phyloP scores from a whole-genome alignment of 1,140 invertebrate genomes.

The Berghia stephanieae region DNA sequence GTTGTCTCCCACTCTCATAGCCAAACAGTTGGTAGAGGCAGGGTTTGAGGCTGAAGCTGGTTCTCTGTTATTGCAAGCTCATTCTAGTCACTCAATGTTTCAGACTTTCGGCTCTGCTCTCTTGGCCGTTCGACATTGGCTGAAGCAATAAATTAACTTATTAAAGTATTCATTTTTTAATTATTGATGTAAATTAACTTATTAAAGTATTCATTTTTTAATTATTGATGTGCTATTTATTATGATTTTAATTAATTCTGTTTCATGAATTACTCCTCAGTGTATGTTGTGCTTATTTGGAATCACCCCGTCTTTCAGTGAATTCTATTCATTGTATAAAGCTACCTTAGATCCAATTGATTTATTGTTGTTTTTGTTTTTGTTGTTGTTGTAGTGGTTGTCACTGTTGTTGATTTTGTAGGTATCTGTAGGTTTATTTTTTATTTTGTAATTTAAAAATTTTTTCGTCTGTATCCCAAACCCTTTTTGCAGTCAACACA shows the following conservation, averaged over 20 bases:
- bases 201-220: neutral
- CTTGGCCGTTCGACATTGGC: conserved; percentile 38
- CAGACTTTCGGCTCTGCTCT: conserved; percentile 49
- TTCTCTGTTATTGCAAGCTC: conserved; percentile 43
- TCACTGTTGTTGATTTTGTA: too few relatives aligned
- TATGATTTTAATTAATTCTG: neutral
- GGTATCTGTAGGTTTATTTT: too few relatives aligned
- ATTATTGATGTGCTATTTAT: neutral
- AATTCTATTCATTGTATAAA: too few relatives aligned
- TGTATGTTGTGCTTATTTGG: too few relatives aligned
- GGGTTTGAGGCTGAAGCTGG: conserved; percentile 54
- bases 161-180: neutral
- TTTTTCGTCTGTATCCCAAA: too few relatives aligned
- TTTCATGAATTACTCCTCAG: too few relatives aligned
- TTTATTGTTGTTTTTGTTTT: too few relatives aligned
- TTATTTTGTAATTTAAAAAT: too few relatives aligned
- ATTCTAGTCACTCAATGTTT: conserved; percentile 43
- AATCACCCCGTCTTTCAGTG: too few relatives aligned
- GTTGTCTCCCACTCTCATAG: conserved; percentile 32
- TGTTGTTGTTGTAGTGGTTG: too few relatives aligned
- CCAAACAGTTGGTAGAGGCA: conserved; percentile 36
- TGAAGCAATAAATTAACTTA: conserved; percentile 28
- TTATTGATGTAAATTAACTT: neutral
- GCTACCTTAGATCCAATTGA: too few relatives aligned
- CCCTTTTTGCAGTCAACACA: too few relatives aligned